Evolutionary conservation across 2,888 invertebrate species (phyloP), one percentile per base, ranked within the genome.

Genomic region (Petrophora chlorosata): DNA sequence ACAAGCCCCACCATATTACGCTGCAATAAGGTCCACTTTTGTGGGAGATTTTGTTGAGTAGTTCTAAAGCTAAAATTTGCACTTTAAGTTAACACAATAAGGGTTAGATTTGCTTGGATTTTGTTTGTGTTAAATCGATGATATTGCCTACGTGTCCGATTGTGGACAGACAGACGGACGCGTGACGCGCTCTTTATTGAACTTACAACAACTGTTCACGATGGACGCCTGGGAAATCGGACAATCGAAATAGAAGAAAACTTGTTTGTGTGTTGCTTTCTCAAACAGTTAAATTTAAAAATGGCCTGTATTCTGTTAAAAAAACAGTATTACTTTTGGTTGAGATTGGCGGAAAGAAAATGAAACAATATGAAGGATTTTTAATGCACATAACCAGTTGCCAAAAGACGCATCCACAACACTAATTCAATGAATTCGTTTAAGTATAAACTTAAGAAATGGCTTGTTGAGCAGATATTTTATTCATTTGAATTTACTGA

Each of bases 61-160:
- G 1, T 1, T 19, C n/a, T 10, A 14, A 32, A 4, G 5, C 12
- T 12, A 12, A 12, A 29, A 3, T 5, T 23, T 15, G 14, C 15
- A 43, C 56, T 35, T 63, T 56, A 40, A 1, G 3, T 0, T 10
- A 9, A 16, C 1, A 26, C 1, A 1, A 19, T 58, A 69, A 56
- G 45, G 49, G 15, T 50, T 17, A 14, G 38, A 63, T 59, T 66
- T 10, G 45, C 3, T n/a, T 53, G 42, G n/a, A 13, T 36, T 8
- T 30, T 14, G 32, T 48, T 52, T 32, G 64, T 56, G 61, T 56
- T 53, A 57, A 64, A 63, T 67, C 53, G 64, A 65, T 70, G 71
- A 73, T 80, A 83, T 79, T 80, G 75, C 71, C 67, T 75, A 75
- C 74, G 68, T 70, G 73, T 71, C 67, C 61, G 66, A 69, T 68